These are phyloP conservation scores for Crotalus adamanteus DNA, from an alignment of 2,797 vertebrate species.

Conservation along the genomic window DNA sequence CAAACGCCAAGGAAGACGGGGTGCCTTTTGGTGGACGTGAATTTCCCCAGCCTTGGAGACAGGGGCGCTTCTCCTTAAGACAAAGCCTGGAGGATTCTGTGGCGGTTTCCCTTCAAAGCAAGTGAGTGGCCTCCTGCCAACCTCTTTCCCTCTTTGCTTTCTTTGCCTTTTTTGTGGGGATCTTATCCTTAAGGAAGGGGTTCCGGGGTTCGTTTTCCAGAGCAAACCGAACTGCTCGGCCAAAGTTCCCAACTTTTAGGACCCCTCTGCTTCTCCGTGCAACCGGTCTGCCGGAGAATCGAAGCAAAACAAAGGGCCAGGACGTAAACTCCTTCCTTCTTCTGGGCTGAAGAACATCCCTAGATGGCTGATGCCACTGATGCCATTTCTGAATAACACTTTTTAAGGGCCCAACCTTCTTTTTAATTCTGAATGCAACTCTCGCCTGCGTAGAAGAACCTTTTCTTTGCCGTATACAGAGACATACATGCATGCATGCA, in stretches of 20 bases:
- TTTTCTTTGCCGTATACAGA: constrained; percentile 30
- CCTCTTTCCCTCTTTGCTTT: background rate
- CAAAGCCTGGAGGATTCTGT: rapidly evolving
- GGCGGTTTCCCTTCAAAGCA: rapidly evolving
- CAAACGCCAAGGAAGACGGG: background rate
- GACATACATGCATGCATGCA: constrained; percentile 19
- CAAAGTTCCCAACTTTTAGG: background rate
- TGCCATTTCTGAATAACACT: constrained; percentile 26
- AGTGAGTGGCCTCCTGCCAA: constrained; percentile 7
- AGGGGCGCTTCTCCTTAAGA: background rate
- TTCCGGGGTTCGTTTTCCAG: background rate
- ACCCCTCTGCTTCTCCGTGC: background rate
- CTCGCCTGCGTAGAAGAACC: constrained; percentile 25
- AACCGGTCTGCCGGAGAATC: background rate
- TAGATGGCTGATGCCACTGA: constrained; percentile 18
- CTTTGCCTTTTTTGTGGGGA: background rate
- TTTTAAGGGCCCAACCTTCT: constrained; percentile 21
- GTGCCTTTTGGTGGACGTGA: background rate
- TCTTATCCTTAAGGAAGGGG: background rate
- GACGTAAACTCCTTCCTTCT: background rate
- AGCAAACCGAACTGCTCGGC: background rate
- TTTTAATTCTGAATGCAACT: constrained; percentile 43
- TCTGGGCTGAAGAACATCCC: constrained; percentile 26
- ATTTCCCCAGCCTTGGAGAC: background rate
- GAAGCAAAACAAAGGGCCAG: background rate